Conservation (phyloP, 2,113 vertebrate species). For the Odontesthes bonariensis region DNA sequence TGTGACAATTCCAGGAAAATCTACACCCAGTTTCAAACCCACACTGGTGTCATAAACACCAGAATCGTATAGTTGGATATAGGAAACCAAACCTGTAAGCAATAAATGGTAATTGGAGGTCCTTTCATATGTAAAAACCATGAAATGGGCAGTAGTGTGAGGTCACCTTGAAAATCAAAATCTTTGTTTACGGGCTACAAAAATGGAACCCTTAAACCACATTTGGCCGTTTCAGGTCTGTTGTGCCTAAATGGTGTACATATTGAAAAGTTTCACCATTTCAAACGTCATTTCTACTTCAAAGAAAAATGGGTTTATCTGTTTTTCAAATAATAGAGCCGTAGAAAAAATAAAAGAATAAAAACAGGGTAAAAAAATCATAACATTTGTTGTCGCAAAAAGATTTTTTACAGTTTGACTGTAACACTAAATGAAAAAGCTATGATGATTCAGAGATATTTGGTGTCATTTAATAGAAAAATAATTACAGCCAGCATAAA, state of each 20-base stretch:
- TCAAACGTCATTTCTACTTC: background rate
- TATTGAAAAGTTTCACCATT: background rate
- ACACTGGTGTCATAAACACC: background rate
- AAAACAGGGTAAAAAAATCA: background rate
- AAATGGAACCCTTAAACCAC: background rate
- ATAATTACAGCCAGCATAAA: too few relatives aligned
- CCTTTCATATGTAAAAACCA: background rate
- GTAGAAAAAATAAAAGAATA: background rate
- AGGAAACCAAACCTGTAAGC: background rate
- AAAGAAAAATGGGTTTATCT: background rate
- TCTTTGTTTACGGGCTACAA: background rate
- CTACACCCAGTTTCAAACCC: background rate
- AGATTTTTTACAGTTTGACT: too few relatives aligned
- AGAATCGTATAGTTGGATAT: background rate
- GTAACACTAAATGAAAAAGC: too few relatives aligned
- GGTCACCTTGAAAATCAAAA: background rate
- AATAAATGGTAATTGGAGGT: background rate
- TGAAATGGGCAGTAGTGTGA: background rate
- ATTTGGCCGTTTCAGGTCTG: background rate
- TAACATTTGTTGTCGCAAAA: too few relatives aligned
- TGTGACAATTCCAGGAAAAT: too few relatives aligned
- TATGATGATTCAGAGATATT: too few relatives aligned
- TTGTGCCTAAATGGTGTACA: background rate
- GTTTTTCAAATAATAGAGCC: background rate
- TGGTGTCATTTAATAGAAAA: too few relatives aligned